These are phyloP conservation scores for Neoscelio sp. DNA, from an alignment of 2,888 invertebrate genomes.

Conservation along the genomic window DNA sequence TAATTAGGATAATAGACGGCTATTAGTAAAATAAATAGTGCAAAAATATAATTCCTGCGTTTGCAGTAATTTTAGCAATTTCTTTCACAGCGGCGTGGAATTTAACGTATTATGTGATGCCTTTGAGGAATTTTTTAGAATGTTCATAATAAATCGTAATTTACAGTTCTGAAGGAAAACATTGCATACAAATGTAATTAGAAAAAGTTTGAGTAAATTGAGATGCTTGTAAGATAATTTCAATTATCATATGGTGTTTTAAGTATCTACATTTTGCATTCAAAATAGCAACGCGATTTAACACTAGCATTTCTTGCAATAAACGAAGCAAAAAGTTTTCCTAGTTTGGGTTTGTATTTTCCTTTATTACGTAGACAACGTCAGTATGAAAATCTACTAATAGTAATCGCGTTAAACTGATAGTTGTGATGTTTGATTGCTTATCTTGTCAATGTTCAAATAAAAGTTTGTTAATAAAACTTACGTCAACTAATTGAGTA, in stretches of 20 bases:
- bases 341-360: background rate
- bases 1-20: slow-evolving; percentile 40
- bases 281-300: slow-evolving; percentile 2
- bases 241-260: slow-evolving; percentile 8
- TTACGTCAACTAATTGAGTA: too few relatives aligned
- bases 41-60: slow-evolving; percentile 29
- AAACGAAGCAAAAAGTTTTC: slow-evolving; percentile 20
- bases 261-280: background rate
- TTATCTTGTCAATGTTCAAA: too few relatives aligned
- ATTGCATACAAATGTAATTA: too few relatives aligned
- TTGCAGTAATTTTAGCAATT: background rate
- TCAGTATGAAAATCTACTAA: background rate
- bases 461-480: too few relatives aligned
- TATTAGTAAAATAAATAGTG: slow-evolving; percentile 53
- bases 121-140: slow-evolving; percentile 15
- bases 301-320: slow-evolving; percentile 12
- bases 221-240: slow-evolving; percentile 17
- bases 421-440: too few relatives aligned
- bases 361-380: slow-evolving; percentile 10
- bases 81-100: slow-evolving; percentile 8
- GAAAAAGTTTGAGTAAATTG: too few relatives aligned
- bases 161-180: too few relatives aligned
- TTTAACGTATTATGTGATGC: background rate
- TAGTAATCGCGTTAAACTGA: background rate
- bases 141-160: background rate